Evolutionary conservation across 2,797 vertebrate genomes (phyloP).

Genomic region (Phrynocephalus guinanensis): DNA sequence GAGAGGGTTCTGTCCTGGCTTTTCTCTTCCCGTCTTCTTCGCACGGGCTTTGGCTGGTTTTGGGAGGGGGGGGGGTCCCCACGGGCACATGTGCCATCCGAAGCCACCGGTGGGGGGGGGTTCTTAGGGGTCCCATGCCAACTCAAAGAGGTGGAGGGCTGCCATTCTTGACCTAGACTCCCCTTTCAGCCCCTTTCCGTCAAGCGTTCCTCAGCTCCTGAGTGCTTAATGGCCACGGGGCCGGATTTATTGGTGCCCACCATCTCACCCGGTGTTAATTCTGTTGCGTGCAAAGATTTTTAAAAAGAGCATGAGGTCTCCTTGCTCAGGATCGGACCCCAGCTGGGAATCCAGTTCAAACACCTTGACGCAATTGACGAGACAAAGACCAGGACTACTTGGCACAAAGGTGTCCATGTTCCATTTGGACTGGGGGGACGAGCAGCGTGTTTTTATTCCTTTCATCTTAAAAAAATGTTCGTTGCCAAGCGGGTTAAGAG

Average conservation of each 20-base stretch:
- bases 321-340: not conserved
- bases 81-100: no score
- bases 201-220: not conserved
- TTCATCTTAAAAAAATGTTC: no score
- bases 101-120: not conserved
- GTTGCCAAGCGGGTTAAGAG: no score
- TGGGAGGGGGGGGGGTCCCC: no score
- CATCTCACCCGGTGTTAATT: not conserved
- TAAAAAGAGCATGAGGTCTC: not conserved
- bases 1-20: fast-evolving
- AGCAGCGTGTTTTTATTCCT: no score
- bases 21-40: no score
- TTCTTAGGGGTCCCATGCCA: not conserved
- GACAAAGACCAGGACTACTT: no score
- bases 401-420: no score
- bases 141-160: not conserved
- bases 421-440: no score
- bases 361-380: no score
- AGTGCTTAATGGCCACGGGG: not conserved
- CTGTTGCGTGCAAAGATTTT: not conserved
- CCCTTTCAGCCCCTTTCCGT: not conserved
- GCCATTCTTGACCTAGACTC: not conserved
- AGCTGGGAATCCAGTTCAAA: not conserved
- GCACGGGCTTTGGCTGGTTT: no score
- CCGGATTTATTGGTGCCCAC: not conserved